Evolutionary conservation across 2,113 vertebrate genomes (phyloP), one percentile per base, ranked within the genome.

Genomic region (Okapia johnstoni): DNA sequence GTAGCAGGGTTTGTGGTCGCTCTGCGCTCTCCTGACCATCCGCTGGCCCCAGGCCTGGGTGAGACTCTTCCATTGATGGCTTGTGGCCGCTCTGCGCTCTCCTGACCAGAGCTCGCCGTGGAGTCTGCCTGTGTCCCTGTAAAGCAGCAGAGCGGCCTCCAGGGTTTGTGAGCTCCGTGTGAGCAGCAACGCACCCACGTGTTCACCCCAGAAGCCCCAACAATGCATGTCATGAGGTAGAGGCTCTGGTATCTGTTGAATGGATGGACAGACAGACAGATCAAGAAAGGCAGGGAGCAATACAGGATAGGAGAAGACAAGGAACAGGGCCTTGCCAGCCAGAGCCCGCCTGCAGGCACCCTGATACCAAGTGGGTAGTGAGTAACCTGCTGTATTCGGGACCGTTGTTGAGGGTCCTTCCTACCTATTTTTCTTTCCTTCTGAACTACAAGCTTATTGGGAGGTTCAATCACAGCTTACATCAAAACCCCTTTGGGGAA

Each of bases 381-480:
- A 40, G 28, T 12, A 17, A 40, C 40, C 16, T 43, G 48, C 46
- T 70, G 13, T 36, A 0, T 60, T 17, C 19, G 73, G 28, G 21
- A 13, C 15, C 7, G 1, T 25, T 60, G 25, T 0, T 57, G 52
- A 55, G n/a, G 46, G 5, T 4, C 11, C 30, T 14, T 4, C 26
- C 33, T 30, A 40, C 5, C 17, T 73, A 15, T 30, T 94, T 94
- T 84, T 16, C 46, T 93, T 87, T 96, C 26, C 28, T 96, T 95
- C 15, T 79, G 70, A 94, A 90, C 2, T 36, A 2, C 46, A 87
- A 79, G 36, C 43, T 43, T 73, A 70, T 23, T 77, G 50, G n/a
- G 19, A 54, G 50, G 6, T 11, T 40, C 8, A 26, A 1, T 19
- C 36, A 73, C 5, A 77, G 28, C 40, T 92, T 36, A 10, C 50